Evolutionary conservation across 2,113 vertebrate genomes (phyloP).

Genomic region (Laticauda colubrina): DNA sequence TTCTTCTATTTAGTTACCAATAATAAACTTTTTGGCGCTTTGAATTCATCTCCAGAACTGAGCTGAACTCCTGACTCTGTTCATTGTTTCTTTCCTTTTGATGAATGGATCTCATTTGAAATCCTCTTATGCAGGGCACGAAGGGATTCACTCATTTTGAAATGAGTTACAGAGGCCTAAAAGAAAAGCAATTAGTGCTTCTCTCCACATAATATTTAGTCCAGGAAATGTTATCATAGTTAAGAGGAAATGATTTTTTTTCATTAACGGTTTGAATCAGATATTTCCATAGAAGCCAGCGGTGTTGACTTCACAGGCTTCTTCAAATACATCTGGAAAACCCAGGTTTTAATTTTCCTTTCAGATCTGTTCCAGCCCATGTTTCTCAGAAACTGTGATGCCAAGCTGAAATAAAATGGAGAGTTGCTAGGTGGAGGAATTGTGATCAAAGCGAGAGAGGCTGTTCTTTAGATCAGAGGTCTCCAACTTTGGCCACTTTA

Average conservation of each 20-base stretch:
- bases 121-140: background rate
- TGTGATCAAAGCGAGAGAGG: constrained; percentile 15
- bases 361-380: background rate
- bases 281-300: background rate
- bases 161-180: background rate
- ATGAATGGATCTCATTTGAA: background rate
- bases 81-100: background rate
- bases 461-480: background rate
- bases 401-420: background rate
- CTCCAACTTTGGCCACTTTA: too few species aligned
- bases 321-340: background rate
- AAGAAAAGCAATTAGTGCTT: background rate
- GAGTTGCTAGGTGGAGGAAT: background rate
- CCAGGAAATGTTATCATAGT: background rate
- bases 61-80: background rate
- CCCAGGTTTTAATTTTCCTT: constrained; percentile 3
- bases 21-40: background rate
- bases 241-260: constrained; percentile 13
- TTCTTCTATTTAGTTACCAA: background rate
- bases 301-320: background rate
- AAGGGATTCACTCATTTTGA: background rate
- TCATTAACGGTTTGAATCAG: background rate
- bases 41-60: background rate
- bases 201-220: background rate
- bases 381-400: background rate